phyloP scores from a whole-genome alignment of 2,113 vertebrate species.

The Prietella phreatophila region DNA sequence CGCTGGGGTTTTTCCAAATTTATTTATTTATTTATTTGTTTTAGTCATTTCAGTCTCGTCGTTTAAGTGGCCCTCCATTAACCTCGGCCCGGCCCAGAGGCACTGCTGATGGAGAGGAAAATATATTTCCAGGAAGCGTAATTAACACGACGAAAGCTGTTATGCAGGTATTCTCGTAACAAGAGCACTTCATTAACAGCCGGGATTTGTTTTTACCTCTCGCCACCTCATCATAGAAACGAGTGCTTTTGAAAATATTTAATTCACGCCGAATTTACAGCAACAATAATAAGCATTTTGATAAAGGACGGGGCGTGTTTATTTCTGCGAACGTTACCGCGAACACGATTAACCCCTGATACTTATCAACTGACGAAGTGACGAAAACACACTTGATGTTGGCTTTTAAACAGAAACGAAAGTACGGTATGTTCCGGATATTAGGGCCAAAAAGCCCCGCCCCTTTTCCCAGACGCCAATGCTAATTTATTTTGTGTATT shows the following conservation, averaged over 20 bases:
- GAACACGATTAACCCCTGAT: not conserved
- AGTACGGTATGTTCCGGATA: not conserved
- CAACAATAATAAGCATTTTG: not conserved
- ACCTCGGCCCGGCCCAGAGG: slow-evolving; percentile 25
- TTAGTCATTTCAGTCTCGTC: not conserved
- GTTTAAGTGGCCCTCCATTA: slow-evolving; percentile 22
- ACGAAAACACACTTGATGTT: not conserved
- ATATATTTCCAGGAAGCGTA: slow-evolving; percentile 22
- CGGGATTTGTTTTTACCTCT: not conserved
- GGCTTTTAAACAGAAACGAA: not conserved
- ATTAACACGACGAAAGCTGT: slow-evolving; percentile 22
- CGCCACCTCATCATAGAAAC: not conserved
- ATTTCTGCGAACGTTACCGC: not conserved
- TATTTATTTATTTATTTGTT: not conserved
- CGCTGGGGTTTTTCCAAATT: not conserved
- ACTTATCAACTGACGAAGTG: too few relatives aligned
- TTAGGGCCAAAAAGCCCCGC: not conserved
- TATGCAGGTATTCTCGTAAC: slow-evolving; percentile 22
- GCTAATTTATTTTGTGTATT: not conserved
- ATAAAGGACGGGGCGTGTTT: not conserved
- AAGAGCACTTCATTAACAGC: slow-evolving; percentile 12
- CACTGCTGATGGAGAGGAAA: not conserved
- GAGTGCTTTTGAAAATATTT: not conserved
- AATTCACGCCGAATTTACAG: not conserved
- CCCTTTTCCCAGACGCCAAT: not conserved